Base-by-base conservation (phyloP, 2,888 invertebrate genomes). In the Punctoribates punctum region DNA sequence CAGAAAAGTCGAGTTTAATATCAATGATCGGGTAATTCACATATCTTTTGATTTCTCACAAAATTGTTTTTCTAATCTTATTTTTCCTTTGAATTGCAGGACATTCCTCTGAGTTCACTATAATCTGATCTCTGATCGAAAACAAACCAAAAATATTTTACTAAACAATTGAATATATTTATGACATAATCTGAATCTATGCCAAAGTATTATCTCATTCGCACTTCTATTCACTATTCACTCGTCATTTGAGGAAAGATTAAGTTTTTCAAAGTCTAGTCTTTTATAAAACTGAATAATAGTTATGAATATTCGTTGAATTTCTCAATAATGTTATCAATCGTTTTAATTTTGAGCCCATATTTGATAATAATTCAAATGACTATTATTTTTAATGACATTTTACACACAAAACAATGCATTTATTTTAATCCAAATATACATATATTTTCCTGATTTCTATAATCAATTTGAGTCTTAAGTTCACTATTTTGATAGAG, bases 1-100 rank as follows among this genome's bases (percentile, higher is more conserved):
- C 65, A 78, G 77, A 29, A 78, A 78, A 67, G 77, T 80, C 13
- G 79, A 79, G 57, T 79, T 79, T 72, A 77, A 80, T 77, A 77
- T 77, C 29, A 78, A 77, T 51, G 78, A 79, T 54, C 75, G 76
- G 79, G 80, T 80, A 76, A 54, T 34, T 75, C 6, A 77, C 1
- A 5, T 9, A 3, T 17, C 20, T 34, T 65, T 17, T 29, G 20
- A n/a, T 17, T 20, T 42, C 13, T 27, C 3, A 27, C 20, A 34
- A 23, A 65, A 23, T 23, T 23, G 17, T 60, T 8, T 11, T 29
- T 65, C 1, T 9, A 65, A 65, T 25, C 60, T 60, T 9, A 27
- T 65, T 20, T 38, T 15, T 65, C n/a, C 5, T n/a, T 15, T 23
- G 6, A 46, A 27, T 73, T 73, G 27, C 27, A 73, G 73, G 73